Percentiles rank a stretch among this genome's conserved stretches.
Conservation (phyloP, 2,888 invertebrate genomes). For the Trichopria drosophilae region DNA sequence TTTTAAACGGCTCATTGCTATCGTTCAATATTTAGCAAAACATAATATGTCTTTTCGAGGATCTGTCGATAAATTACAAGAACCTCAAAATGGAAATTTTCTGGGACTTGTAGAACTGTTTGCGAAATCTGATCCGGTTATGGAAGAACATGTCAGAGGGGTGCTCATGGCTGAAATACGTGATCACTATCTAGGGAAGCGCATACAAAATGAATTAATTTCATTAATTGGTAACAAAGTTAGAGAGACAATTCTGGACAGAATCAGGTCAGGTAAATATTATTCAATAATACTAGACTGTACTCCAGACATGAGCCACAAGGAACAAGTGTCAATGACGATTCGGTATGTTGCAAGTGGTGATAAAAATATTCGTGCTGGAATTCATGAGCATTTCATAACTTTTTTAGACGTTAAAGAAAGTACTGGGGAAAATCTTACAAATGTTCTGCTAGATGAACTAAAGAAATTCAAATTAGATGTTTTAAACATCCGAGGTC, state of each 20-base stretch:
- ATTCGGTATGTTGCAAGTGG: background rate
- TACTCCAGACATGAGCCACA: slow-evolving; percentile 3
- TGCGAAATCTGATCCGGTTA: slow-evolving; percentile 4
- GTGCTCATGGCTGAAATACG: background rate
- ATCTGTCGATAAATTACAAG: background rate
- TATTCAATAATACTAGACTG: slow-evolving; percentile 9
- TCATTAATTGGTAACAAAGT: slow-evolving; percentile 3
- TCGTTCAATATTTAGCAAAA: background rate
- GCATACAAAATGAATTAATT: slow-evolving; percentile 9
- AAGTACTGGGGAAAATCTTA: slow-evolving; percentile 25
- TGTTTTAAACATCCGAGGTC: slow-evolving; percentile 43
- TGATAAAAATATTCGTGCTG: background rate
- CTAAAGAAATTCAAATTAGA: slow-evolving; percentile 42
- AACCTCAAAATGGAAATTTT: slow-evolving; percentile 5
- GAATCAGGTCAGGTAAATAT: background rate
- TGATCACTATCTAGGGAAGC: slow-evolving; percentile 4
- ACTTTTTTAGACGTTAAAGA: slow-evolving; percentile 14
- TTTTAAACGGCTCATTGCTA: background rate
- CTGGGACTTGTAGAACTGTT: background rate
- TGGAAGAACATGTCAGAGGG: background rate
- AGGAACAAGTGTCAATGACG: slow-evolving; percentile 1
- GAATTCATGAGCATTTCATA: slow-evolving; percentile 24
- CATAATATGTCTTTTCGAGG: slow-evolving; percentile 11
- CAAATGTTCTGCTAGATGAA: slow-evolving; percentile 38
- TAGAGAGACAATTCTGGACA: background rate